These are phyloP conservation scores for Athrips mouffetella DNA, from an alignment of 2,888 invertebrate species.

Conservation along the genomic window DNA sequence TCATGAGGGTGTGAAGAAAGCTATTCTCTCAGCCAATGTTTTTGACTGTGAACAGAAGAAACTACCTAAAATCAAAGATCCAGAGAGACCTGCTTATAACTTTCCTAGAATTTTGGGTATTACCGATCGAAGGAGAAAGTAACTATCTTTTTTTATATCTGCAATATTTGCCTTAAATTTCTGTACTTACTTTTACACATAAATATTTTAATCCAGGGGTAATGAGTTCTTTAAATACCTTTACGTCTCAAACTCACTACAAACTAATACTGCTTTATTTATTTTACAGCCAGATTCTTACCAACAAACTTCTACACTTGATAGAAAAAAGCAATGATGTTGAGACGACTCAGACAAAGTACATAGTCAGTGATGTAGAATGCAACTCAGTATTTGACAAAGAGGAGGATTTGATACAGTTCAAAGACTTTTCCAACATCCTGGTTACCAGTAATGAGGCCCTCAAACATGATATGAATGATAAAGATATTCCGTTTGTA, in stretches of 20 bases:
- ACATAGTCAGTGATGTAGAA: constrained; percentile 78
- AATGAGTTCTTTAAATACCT: no score
- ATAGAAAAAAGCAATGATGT: constrained; percentile 81
- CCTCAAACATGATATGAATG: constrained; percentile 71
- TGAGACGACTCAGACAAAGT: constrained; percentile 74
- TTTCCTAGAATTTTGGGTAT: constrained; percentile 88
- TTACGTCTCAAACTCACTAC: no score
- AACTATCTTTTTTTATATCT: constrained; percentile 49
- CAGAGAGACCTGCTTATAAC: constrained; percentile 82
- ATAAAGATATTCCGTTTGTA: constrained; percentile 69
- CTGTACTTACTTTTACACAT: no score
- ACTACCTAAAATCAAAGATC: constrained; percentile 85
- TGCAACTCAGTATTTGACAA: constrained; percentile 79
- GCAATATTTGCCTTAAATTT: no score
- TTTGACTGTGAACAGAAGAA: constrained; percentile 89
- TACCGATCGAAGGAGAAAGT: constrained; percentile 83
- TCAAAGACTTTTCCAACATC: constrained; percentile 81
- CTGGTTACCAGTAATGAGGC: constrained; percentile 81
- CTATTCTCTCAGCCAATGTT: constrained; percentile 81
- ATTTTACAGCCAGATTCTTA: constrained; percentile 81
- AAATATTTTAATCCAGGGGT: no score
- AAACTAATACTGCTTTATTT: no score
- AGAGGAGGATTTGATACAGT: constrained; percentile 80
- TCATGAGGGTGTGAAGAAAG: constrained; percentile 80
- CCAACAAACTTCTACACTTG: constrained; percentile 81